Conservation (phyloP, 2,888 invertebrate species). For the Epinotia nisella region DNA sequence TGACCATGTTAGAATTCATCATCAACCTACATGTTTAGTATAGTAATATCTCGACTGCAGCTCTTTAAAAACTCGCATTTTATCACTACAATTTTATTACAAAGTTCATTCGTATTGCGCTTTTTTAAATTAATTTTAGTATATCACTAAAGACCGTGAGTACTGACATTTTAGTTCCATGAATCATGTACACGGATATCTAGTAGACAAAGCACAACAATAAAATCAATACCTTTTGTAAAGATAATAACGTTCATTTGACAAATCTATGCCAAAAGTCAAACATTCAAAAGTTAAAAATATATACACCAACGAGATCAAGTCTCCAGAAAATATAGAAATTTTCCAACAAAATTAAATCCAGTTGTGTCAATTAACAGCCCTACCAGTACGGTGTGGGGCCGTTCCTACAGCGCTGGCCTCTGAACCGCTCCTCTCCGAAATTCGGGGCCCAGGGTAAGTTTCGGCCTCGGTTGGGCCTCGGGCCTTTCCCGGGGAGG, state of each 20-base stretch:
- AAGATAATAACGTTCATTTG: slow-evolving; percentile 3
- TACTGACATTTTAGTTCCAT: slow-evolving; percentile 3
- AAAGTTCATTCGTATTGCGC: background rate
- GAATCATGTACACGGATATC: background rate
- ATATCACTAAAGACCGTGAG: background rate
- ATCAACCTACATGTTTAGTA: too few relatives aligned
- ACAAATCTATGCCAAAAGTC: slow-evolving; percentile 5
- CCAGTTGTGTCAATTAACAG: background rate
- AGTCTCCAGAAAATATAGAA: slow-evolving; percentile 31
- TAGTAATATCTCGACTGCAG: background rate
- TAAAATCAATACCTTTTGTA: slow-evolving; percentile 6
- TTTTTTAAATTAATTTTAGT: background rate
- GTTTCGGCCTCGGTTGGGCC: slow-evolving; percentile 69
- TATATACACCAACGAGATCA: slow-evolving; percentile 43
- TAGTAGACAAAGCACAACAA: background rate
- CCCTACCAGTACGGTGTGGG: slow-evolving; percentile 76
- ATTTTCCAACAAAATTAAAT: slow-evolving; percentile 28
- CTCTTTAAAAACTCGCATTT: background rate
- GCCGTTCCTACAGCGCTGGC: slow-evolving; percentile 71
- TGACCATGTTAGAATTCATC: too few relatives aligned
- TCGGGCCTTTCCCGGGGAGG: slow-evolving; percentile 61
- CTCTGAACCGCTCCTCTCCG: slow-evolving; percentile 73
- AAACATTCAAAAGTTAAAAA: slow-evolving; percentile 24
- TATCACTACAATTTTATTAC: background rate
- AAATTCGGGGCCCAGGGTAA: slow-evolving; percentile 74